These are phyloP conservation scores for Phaetusa simplex DNA, from an alignment of 2,113 vertebrate species.

Conservation along the genomic window DNA sequence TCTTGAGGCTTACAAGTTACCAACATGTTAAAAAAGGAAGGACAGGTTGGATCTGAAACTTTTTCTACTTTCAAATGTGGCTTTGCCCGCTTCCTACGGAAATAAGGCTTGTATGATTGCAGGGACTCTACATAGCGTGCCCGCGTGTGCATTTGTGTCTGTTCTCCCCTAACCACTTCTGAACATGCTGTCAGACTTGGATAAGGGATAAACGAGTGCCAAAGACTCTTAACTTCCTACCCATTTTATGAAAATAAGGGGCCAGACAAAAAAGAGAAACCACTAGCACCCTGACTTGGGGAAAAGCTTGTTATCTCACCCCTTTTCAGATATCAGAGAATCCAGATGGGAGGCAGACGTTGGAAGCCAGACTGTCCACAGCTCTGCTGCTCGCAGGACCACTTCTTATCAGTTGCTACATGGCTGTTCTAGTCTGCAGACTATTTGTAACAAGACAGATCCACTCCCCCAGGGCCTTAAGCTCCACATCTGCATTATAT, in stretches of 20 bases:
- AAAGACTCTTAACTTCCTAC: neutral
- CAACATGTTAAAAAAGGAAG: neutral
- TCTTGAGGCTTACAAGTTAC: neutral
- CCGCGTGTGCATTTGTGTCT: neutral
- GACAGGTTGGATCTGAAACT: neutral
- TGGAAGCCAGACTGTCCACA: neutral
- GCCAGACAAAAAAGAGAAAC: neutral
- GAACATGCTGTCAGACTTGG: neutral
- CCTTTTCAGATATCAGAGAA: neutral
- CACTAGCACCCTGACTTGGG: neutral
- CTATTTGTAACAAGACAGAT: neutral
- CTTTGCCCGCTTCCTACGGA: neutral
- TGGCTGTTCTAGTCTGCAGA: neutral
- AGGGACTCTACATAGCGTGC: neutral
- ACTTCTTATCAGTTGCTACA: neutral
- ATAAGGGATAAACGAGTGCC: neutral
- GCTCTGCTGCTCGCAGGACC: neutral
- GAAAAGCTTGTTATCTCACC: neutral
- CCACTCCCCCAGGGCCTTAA: neutral
- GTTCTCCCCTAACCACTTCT: neutral
- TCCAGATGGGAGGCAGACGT: neutral
- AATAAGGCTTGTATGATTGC: neutral
- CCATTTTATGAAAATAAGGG: neutral
- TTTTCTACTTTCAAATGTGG: neutral
- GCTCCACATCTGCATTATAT: neutral